phyloP scores from a whole-genome alignment of 2,797 vertebrate species.

The Hydrophis major region DNA sequence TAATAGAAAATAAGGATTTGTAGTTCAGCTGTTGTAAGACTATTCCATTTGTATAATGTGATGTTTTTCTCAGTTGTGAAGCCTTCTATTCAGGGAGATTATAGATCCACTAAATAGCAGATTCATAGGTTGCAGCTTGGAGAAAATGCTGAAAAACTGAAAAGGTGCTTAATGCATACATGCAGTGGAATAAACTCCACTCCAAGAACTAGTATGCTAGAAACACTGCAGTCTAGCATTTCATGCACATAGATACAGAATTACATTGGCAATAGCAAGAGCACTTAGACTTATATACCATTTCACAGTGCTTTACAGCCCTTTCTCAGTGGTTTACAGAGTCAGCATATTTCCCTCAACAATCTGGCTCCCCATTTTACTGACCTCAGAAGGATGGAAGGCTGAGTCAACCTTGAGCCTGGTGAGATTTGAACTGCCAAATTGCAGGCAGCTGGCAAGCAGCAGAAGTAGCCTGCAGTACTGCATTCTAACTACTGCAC shows the following conservation, averaged over 20 bases:
- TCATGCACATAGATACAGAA: neutral
- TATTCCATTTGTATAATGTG: neutral
- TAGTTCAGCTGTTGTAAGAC: neutral
- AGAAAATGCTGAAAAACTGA: neutral
- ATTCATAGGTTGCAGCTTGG: neutral
- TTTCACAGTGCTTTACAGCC: too few relatives aligned
- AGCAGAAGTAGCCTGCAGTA: too few relatives aligned
- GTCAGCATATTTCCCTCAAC: too few relatives aligned
- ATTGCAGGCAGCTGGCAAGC: too few relatives aligned
- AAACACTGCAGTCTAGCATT: neutral
- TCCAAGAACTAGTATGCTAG: neutral
- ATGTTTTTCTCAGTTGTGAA: neutral
- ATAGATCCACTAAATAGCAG: neutral
- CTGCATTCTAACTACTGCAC: too few relatives aligned
- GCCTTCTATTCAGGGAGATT: neutral
- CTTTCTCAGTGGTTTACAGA: too few relatives aligned
- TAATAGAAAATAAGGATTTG: slow-evolving; percentile 10
- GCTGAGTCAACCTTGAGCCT: too few relatives aligned
- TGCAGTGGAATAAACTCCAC: neutral
- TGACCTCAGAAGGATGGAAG: too few relatives aligned
- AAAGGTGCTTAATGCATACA: neutral
- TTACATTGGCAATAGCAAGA: neutral
- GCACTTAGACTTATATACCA: too few relatives aligned
- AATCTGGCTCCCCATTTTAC: too few relatives aligned
- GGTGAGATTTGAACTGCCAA: too few relatives aligned